A percentile compares a stretch with the other conserved stretches of the same genome.
phyloP scores from a whole-genome alignment of 1,140 invertebrate genomes.

The Drosophila baimaii region DNA sequence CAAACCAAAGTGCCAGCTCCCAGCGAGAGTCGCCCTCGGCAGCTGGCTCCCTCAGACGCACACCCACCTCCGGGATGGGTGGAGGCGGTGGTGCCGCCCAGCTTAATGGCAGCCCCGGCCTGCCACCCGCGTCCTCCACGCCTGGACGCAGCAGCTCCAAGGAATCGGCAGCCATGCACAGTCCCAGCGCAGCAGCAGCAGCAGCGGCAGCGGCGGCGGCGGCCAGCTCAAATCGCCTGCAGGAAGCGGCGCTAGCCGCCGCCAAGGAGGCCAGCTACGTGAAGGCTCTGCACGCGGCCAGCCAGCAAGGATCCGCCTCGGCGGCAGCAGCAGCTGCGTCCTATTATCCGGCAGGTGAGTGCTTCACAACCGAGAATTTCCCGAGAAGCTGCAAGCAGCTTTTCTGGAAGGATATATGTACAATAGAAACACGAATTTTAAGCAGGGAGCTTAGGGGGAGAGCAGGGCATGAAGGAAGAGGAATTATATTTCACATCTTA shows the following conservation, averaged over 20 bases:
- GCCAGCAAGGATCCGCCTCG: conserved; percentile 85
- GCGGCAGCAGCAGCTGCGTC: conserved; percentile 66
- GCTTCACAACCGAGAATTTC: background rate
- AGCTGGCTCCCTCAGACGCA: conserved; percentile 49
- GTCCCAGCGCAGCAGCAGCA: conserved; percentile 53
- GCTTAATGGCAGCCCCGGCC: conserved; percentile 71
- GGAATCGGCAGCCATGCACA: conserved; percentile 75
- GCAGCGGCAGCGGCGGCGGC: conserved; percentile 46
- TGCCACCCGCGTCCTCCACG: conserved; percentile 49
- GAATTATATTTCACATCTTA: no score
- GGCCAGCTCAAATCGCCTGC: conserved; percentile 71
- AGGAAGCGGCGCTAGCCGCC: conserved; percentile 73
- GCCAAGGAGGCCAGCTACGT: conserved; percentile 82
- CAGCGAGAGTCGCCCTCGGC: conserved; percentile 77
- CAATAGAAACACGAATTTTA: no score
- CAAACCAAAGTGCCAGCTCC: conserved; percentile 84
- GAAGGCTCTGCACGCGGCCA: conserved; percentile 85
- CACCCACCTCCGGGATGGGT: conserved; percentile 50
- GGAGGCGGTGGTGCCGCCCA: conserved; percentile 25
- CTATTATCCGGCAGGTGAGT: conserved; percentile 72
- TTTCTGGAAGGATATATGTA: background rate
- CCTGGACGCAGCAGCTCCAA: conserved; percentile 77
- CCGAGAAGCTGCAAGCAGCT: background rate
- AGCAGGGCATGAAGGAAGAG: background rate
- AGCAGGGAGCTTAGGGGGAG: background rate